Evolutionary conservation across 2,888 invertebrate species (phyloP), one percentile per base, ranked within the genome.

Genomic region (Ecdyonurus torrentis): DNA sequence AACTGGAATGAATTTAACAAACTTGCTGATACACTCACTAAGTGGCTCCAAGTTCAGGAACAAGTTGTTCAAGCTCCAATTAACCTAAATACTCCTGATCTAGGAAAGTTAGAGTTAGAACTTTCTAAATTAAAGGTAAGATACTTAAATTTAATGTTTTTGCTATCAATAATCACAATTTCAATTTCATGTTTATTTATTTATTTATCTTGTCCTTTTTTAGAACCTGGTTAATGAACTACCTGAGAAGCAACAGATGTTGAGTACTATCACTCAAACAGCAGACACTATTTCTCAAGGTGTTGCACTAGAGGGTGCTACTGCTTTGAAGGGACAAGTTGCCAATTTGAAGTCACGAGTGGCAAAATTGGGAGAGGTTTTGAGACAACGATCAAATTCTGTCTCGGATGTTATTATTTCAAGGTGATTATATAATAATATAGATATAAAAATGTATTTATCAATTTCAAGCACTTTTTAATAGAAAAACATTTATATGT

Each of bases 1-100:
- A 86, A 85, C 67, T 93, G 92, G 93, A 82, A 85, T 66, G 84
- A 86, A 62, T 90, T 93, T 70, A 90, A 91, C 72, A 78, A 79
- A 1, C 88, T 89, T 68, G 83, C 87, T 0, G 82, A 82, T 23
- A 86, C 89, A 71, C 77, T 94, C 60, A 86, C 89, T 70, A 77
- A 82, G 3, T 95, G 93, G 93, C 79, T 87, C 68, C 80, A 81
- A 66, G 85, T 84, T 0, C 85, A 87, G 71, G 83, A 83, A 71
- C 70, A 78, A 2, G 74, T 85, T 5, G 76, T 78, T 18, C 79
- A 80, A 64, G 80, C 83, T 64, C 79, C 80, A 2, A 72, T 82
- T 7, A 81, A 84, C 50, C 73, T 85, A 0, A 84, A 84, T 67
- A 84, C 86, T 0, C 85, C 87, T 1, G 84, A 88, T 71, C 79